phyloP scores from a whole-genome alignment of 1,140 invertebrate species.

The Ectropis grisescens region DNA sequence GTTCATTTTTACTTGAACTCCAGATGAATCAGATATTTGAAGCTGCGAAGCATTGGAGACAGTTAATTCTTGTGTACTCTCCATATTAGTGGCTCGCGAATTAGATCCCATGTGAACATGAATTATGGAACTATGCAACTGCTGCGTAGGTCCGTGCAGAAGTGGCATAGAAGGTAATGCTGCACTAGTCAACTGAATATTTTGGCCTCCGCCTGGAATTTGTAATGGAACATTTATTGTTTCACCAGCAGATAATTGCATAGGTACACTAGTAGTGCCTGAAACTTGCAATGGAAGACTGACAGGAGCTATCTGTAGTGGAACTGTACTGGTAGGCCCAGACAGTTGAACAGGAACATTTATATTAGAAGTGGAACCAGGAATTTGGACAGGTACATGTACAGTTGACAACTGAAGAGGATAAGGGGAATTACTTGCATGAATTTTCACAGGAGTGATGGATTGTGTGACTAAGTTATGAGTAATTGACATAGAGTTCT shows the following conservation, averaged over 20 bases:
- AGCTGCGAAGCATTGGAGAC: constrained; percentile 41
- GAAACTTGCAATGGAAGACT: constrained; percentile 59
- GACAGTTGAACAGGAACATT: constrained; percentile 58
- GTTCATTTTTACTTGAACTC: constrained; percentile 42
- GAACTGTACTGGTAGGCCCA: constrained; percentile 36
- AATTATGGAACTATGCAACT: constrained; percentile 53
- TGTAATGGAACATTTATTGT: constrained; percentile 63
- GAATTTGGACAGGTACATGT: constrained; percentile 59
- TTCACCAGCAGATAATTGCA: constrained; percentile 55
- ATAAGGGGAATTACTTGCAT: constrained; percentile 49
- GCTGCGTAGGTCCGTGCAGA: constrained; percentile 36
- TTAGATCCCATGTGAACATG: constrained; percentile 61
- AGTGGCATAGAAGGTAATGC: constrained; percentile 53
- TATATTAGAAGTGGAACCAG: constrained; percentile 55
- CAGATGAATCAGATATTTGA: constrained; percentile 34
- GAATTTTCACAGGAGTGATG: constrained; percentile 56
- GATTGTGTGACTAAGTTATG: constrained; percentile 60
- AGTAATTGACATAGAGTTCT: constrained; percentile 55
- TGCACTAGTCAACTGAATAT: constrained; percentile 40
- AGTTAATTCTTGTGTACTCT: constrained; percentile 40
- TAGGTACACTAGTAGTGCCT: constrained; percentile 48
- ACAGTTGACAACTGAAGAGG: constrained; percentile 59
- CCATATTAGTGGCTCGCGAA: constrained; percentile 30
- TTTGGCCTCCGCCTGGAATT: constrained; percentile 44
- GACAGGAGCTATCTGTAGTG: constrained; percentile 48